Conservation (phyloP, 1,140 invertebrate genomes). For the Paraescarpia echinospica region DNA sequence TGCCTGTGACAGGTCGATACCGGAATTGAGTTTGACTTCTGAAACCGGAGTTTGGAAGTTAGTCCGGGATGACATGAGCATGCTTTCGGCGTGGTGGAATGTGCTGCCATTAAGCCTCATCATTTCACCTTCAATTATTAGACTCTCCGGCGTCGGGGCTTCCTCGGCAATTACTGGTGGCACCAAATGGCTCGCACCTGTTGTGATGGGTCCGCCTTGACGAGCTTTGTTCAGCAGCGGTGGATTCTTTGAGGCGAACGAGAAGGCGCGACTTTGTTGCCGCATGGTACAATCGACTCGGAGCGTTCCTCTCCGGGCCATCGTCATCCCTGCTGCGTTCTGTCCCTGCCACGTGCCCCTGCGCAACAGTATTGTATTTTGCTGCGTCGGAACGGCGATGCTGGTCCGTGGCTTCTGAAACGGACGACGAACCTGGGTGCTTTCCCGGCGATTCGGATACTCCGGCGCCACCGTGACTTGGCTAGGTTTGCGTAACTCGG, state of each 20-base stretch:
- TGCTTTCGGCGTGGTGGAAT: neutral
- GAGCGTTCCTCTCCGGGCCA: neutral
- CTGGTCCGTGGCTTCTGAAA: neutral
- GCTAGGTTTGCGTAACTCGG: neutral
- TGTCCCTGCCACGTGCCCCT: neutral
- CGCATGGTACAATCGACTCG: neutral
- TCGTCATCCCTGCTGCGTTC: neutral
- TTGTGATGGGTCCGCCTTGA: neutral
- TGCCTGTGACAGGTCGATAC: neutral
- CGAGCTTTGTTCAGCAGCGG: neutral
- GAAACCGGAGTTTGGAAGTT: neutral
- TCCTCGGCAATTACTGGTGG: neutral
- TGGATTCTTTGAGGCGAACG: neutral
- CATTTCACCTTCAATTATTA: neutral
- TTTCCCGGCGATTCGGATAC: neutral
- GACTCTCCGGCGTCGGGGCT: neutral
- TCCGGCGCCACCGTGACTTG: neutral
- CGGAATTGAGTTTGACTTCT: neutral
- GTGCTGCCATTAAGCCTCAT: neutral
- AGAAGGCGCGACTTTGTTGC: neutral
- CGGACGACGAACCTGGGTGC: neutral
- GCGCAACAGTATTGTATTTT: neutral
- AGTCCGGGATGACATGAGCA: neutral
- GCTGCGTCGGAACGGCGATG: neutral
- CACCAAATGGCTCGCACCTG: neutral